Conservation (phyloP, 2,888 invertebrate genomes). For the Mimas tiliae region DNA sequence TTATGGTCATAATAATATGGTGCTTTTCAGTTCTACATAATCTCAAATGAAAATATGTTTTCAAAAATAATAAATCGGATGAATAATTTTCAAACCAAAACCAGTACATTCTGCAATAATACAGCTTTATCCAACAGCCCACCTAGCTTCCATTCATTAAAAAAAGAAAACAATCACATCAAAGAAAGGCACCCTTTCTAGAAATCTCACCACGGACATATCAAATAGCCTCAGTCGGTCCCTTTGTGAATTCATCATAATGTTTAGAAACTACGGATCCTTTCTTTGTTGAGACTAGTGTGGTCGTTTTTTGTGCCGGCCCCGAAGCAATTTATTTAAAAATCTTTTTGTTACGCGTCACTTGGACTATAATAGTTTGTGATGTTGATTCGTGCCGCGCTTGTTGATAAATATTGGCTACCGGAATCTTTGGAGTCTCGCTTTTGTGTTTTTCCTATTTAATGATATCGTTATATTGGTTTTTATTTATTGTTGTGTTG, state of each 20-base stretch:
- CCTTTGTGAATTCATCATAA: slow-evolving; percentile 37
- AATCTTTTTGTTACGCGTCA: slow-evolving; percentile 41
- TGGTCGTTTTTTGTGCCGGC: slow-evolving; percentile 30
- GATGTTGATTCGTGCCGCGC: slow-evolving; percentile 54
- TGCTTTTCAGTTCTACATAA: too few species aligned
- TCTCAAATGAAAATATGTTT: too few species aligned
- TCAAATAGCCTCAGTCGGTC: slow-evolving; percentile 37
- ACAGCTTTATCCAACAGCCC: slow-evolving; percentile 1
- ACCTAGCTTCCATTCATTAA: slow-evolving; percentile 1
- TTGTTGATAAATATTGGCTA: slow-evolving; percentile 53
- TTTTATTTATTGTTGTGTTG: slow-evolving; percentile 9
- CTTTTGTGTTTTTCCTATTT: slow-evolving; percentile 16
- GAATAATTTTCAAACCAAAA: background rate
- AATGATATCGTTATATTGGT: slow-evolving; percentile 16
- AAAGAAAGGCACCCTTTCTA: slow-evolving; percentile 24
- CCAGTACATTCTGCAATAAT: background rate
- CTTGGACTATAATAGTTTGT: slow-evolving; percentile 56
- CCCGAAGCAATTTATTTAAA: slow-evolving; percentile 60
- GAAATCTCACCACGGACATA: slow-evolving; percentile 24
- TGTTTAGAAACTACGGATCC: slow-evolving; percentile 24
- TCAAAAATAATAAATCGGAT: too few species aligned
- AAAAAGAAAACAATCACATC: slow-evolving; percentile 19
- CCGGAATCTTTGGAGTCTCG: slow-evolving; percentile 33
- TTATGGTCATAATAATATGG: too few species aligned
- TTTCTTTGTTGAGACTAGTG: slow-evolving; percentile 21